Percentiles rank a stretch among this genome's conserved stretches.
phyloP scores from a whole-genome alignment of 2,888 invertebrate species.

The Melanargia galathea region DNA sequence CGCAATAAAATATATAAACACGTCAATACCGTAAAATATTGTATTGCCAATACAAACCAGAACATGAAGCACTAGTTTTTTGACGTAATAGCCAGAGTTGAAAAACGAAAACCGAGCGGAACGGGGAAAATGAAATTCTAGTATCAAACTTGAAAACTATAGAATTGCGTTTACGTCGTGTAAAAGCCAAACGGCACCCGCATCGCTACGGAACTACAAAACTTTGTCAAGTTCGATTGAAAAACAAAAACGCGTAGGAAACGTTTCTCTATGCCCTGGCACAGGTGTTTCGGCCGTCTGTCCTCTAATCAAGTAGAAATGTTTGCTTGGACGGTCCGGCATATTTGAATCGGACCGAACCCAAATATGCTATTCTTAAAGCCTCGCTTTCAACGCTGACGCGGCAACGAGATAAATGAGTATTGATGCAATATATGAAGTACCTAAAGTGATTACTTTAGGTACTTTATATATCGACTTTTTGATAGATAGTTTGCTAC shows the following conservation, averaged over 20 bases:
- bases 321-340: conserved; percentile 65
- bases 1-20: conserved; percentile 3
- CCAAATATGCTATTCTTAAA: background rate
- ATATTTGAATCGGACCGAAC: conserved; percentile 50
- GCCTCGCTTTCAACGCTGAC: background rate
- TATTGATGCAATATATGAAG: too few species aligned
- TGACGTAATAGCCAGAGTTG: conserved; percentile 6
- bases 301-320: conserved; percentile 79
- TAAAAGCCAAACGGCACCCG: conserved; percentile 65
- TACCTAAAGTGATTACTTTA: background rate
- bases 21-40: conserved; percentile 5
- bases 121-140: conserved; percentile 24
- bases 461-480: background rate
- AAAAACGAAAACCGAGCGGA: conserved; percentile 13
- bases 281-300: conserved; percentile 70
- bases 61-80: conserved; percentile 4
- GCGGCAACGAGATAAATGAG: background rate
- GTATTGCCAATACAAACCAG: conserved; percentile 6
- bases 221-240: conserved; percentile 63
- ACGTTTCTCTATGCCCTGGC: conserved; percentile 58
- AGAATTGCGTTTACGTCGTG: conserved; percentile 50
- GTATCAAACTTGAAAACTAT: conserved; percentile 39
- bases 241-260: conserved; percentile 73
- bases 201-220: conserved; percentile 67
- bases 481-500: too few species aligned